Percentiles rank a stretch among this genome's conserved stretches.
Conservation (phyloP, 2,888 invertebrate genomes). For the Parnassius smintheus region DNA sequence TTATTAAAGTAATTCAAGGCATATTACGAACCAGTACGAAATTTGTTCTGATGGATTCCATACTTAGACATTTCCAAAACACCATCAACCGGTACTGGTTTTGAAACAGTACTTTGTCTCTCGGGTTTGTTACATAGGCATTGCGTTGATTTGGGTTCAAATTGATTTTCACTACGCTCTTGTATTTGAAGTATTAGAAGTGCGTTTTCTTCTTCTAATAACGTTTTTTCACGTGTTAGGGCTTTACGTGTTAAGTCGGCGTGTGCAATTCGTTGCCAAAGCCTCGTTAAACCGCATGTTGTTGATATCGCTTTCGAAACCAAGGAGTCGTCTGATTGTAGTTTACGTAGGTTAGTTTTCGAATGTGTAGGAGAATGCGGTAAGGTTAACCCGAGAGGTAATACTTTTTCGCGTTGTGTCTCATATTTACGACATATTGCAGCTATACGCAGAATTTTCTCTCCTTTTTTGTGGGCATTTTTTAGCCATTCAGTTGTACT, state of each 20-base stretch:
- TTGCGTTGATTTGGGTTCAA: constrained; percentile 40
- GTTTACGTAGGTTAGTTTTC: constrained; percentile 45
- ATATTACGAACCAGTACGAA: background rate
- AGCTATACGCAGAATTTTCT: constrained; percentile 73
- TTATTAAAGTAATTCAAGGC: background rate
- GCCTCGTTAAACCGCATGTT: constrained; percentile 58
- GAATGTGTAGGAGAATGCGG: constrained; percentile 51
- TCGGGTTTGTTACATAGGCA: constrained; percentile 46
- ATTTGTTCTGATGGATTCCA: constrained; percentile 28
- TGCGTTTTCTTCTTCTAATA: constrained; percentile 60
- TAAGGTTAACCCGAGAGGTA: constrained; percentile 55
- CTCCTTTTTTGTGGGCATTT: constrained; percentile 65
- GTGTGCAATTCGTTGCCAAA: constrained; percentile 69
- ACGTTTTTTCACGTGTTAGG: constrained; percentile 57
- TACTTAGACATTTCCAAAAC: constrained; percentile 51
- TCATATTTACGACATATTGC: constrained; percentile 80
- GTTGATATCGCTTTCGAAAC: constrained; percentile 55
- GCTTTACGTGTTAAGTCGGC: constrained; percentile 65
- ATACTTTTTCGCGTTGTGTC: constrained; percentile 75
- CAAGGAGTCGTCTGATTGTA: constrained; percentile 55
- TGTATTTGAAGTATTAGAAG: constrained; percentile 46
- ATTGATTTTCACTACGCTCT: constrained; percentile 42
- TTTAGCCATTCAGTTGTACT: constrained; percentile 64
- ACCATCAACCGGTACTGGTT: constrained; percentile 57
- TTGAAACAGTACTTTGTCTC: constrained; percentile 32